A percentile compares a stretch with the other conserved stretches of the same genome.
These are phyloP conservation scores for Sphaerodactylus townsendi DNA, from an alignment of 2,113 vertebrate genomes.

Conservation along the genomic window DNA sequence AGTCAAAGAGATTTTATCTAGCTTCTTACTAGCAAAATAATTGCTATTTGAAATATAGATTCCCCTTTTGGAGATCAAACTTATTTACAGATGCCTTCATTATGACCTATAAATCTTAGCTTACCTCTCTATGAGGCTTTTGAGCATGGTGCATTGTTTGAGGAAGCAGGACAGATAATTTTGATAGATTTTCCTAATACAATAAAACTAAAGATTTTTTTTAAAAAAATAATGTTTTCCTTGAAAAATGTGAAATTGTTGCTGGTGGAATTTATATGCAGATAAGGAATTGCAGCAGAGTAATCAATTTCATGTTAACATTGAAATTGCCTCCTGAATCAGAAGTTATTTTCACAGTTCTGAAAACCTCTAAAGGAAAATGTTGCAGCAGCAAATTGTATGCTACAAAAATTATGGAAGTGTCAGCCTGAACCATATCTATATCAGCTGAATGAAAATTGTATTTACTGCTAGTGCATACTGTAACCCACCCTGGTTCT, in stretches of 20 bases:
- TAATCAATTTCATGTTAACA: conserved; percentile 38
- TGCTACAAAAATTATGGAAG: neutral
- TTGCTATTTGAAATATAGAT: conserved; percentile 66
- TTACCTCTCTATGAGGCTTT: conserved; percentile 72
- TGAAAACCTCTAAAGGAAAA: neutral
- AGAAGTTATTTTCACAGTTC: neutral
- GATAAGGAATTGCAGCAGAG: conserved; percentile 41
- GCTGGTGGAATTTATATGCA: conserved; percentile 56
- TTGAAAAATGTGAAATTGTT: conserved; percentile 44
- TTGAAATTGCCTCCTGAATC: neutral
- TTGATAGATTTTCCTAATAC: conserved; percentile 68
- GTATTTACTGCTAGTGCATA: neutral
- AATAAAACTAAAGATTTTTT: conserved; percentile 67
- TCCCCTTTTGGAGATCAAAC: conserved; percentile 62
- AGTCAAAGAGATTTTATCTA: conserved; percentile 62
- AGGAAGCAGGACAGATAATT: conserved; percentile 66
- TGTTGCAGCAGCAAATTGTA: neutral
- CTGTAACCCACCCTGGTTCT: neutral
- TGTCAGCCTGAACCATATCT: neutral
- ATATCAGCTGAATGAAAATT: neutral
- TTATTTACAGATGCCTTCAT: conserved; percentile 62
- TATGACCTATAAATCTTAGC: conserved; percentile 74
- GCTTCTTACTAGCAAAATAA: conserved; percentile 52
- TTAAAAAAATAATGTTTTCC: conserved; percentile 47
- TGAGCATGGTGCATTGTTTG: conserved; percentile 64